Evolutionary conservation across 1,140 invertebrate species (phyloP).

Genomic region (Heliconius eleuchia): DNA sequence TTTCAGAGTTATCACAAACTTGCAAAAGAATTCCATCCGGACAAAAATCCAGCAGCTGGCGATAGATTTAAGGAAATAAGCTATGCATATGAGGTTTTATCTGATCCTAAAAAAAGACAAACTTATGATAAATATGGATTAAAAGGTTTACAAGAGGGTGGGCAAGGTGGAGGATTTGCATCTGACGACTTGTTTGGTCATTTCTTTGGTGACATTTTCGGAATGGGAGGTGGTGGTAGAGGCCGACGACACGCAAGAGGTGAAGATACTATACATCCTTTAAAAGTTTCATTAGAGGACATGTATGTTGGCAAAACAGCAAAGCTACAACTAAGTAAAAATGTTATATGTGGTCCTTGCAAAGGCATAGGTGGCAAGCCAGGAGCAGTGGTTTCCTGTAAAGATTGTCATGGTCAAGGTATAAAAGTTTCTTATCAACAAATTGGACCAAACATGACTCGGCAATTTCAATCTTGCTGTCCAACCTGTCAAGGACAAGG

Average conservation of each 20-base stretch:
- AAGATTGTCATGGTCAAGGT: slow-evolving; percentile 89
- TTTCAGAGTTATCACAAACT: slow-evolving; percentile 90
- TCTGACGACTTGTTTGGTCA: slow-evolving; percentile 85
- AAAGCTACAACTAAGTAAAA: slow-evolving; percentile 92
- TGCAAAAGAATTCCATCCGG: slow-evolving; percentile 94
- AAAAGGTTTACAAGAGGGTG: slow-evolving; percentile 90
- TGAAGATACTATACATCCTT: slow-evolving; percentile 87
- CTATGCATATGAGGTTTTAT: slow-evolving; percentile 92
- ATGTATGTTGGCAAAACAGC: slow-evolving; percentile 94
- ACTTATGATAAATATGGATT: slow-evolving; percentile 90
- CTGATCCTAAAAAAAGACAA: slow-evolving; percentile 86
- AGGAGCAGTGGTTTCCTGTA: slow-evolving; percentile 87
- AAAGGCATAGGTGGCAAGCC: slow-evolving; percentile 92
- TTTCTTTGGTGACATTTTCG: slow-evolving; percentile 85
- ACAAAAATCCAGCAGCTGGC: slow-evolving; percentile 92
- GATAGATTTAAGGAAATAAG: slow-evolving; percentile 95
- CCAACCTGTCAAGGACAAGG: slow-evolving; percentile 86
- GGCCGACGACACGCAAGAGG: slow-evolving; percentile 81
- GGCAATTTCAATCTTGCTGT: slow-evolving; percentile 91
- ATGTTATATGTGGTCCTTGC: slow-evolving; percentile 92
- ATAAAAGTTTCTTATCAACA: slow-evolving; percentile 86
- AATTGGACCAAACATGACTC: slow-evolving; percentile 91
- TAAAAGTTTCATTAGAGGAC: slow-evolving; percentile 93
- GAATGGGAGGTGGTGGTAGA: slow-evolving; percentile 82
- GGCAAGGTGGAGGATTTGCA: slow-evolving; percentile 81